Evolutionary conservation across 1,140 invertebrate genomes (phyloP).

Genomic region (Cyclina sinensis): DNA sequence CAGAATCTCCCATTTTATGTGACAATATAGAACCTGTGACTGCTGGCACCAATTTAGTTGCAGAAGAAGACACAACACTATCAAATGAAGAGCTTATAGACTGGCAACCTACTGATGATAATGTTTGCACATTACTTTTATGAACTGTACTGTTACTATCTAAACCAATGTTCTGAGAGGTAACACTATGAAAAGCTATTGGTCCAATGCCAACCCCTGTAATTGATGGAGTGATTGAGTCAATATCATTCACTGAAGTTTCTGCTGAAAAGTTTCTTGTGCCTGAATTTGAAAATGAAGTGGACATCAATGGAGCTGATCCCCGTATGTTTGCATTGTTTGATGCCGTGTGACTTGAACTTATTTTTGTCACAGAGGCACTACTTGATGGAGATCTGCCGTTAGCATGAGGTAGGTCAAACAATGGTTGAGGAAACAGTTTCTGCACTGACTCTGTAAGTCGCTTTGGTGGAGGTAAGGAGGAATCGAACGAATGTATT

Average conservation of each 20-base stretch:
- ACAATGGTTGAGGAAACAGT: conserved; percentile 53
- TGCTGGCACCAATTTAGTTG: conserved; percentile 61
- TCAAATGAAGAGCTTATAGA: background rate
- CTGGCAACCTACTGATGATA: conserved; percentile 5
- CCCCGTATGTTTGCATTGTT: conserved; percentile 1
- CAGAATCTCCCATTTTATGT: conserved; percentile 37
- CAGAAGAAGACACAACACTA: conserved; percentile 12
- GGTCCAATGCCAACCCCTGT: conserved; percentile 45
- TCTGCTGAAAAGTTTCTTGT: background rate
- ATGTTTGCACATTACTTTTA: background rate
- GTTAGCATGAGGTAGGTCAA: conserved; percentile 65
- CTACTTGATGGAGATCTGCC: conserved; percentile 65
- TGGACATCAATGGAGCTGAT: conserved; percentile 43
- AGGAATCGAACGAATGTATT: conserved; percentile 57
- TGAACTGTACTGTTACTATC: background rate
- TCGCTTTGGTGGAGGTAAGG: conserved; percentile 63
- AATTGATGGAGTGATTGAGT: conserved; percentile 62
- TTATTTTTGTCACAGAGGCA: conserved; percentile 30
- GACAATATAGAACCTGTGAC: conserved; percentile 57
- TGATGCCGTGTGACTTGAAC: conserved; percentile 35
- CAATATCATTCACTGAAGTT: conserved; percentile 49
- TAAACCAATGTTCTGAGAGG: background rate
- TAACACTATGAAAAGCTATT: conserved; percentile 44
- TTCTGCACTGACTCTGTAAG: conserved; percentile 68
- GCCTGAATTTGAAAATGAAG: conserved; percentile 28